Evolutionary conservation across 2,888 invertebrate genomes (phyloP).

Genomic region (Polydrusus pterygomalis): DNA sequence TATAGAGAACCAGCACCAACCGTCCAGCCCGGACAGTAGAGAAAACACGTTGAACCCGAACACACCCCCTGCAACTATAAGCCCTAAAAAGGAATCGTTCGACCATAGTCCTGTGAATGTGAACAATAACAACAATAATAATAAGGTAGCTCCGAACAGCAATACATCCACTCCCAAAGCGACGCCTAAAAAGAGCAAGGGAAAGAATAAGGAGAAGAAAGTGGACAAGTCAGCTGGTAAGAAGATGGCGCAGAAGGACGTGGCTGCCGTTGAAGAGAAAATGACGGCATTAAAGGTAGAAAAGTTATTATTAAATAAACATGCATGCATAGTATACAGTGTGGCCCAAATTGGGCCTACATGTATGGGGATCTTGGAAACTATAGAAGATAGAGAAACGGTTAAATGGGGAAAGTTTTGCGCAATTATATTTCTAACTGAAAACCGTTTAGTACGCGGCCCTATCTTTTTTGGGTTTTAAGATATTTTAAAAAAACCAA

Average conservation of each 20-base stretch:
- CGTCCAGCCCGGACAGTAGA: slow-evolving; percentile 1
- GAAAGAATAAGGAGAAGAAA: slow-evolving; percentile 30
- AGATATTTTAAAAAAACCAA: too few species aligned
- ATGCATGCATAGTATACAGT: too few species aligned
- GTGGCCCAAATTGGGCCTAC: too few species aligned
- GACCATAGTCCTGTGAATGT: slow-evolving; percentile 24
- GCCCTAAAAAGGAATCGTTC: slow-evolving; percentile 39
- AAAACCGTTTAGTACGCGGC: too few species aligned
- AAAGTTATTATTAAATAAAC: background rate
- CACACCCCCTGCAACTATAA: background rate
- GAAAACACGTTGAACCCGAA: background rate
- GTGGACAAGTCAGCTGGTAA: slow-evolving; percentile 30
- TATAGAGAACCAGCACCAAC: background rate
- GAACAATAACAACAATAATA: slow-evolving; percentile 1
- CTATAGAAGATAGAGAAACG: too few species aligned
- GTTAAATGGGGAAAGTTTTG: too few species aligned
- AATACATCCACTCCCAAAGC: background rate
- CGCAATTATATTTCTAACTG: too few species aligned
- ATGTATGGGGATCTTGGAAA: too few species aligned
- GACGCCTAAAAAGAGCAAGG: slow-evolving; percentile 36
- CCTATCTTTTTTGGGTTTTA: too few species aligned
- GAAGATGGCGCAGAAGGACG: slow-evolving; percentile 60
- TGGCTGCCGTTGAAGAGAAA: slow-evolving; percentile 61
- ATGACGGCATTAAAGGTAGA: slow-evolving; percentile 56
- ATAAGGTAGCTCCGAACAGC: slow-evolving; percentile 50